Percentiles rank a stretch among this genome's conserved stretches.
phyloP scores from a whole-genome alignment of 1,140 invertebrate species.

The Rhopalosiphum maidis region DNA sequence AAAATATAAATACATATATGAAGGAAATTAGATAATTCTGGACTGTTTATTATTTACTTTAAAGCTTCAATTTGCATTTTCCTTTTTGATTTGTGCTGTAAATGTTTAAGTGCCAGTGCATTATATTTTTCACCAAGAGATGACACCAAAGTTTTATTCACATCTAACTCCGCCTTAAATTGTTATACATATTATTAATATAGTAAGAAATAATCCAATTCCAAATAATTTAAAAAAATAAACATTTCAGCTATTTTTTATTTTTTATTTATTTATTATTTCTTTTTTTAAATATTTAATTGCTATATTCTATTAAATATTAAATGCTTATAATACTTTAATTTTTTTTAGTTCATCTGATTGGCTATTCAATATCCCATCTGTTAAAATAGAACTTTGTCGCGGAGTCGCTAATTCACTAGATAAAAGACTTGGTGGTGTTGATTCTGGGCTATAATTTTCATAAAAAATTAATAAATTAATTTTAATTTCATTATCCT shows the following conservation, averaged over 20 bases:
- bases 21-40: neutral
- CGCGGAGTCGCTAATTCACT: slow-evolving; percentile 19
- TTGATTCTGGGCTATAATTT: slow-evolving; percentile 41
- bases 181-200: neutral
- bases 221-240: neutral
- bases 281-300: neutral
- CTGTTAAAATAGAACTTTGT: slow-evolving; percentile 11
- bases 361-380: neutral
- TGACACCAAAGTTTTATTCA: slow-evolving; percentile 61
- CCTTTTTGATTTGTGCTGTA: slow-evolving; percentile 63
- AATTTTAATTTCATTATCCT: no score
- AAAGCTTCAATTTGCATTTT: slow-evolving; percentile 63
- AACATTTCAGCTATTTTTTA: neutral
- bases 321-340: slow-evolving; percentile 29
- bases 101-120: slow-evolving; percentile 62
- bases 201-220: neutral
- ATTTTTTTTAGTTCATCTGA: slow-evolving; percentile 39
- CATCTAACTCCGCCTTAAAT: slow-evolving; percentile 62
- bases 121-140: slow-evolving; percentile 63
- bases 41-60: slow-evolving; percentile 59
- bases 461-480: neutral
- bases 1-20: neutral
- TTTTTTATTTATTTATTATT: neutral
- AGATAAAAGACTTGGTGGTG: slow-evolving; percentile 44
- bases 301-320: neutral